Evolutionary conservation across 2,797 vertebrate species (phyloP), one percentile per base, ranked within the genome.

Genomic region (Lophotriccus pileatus): DNA sequence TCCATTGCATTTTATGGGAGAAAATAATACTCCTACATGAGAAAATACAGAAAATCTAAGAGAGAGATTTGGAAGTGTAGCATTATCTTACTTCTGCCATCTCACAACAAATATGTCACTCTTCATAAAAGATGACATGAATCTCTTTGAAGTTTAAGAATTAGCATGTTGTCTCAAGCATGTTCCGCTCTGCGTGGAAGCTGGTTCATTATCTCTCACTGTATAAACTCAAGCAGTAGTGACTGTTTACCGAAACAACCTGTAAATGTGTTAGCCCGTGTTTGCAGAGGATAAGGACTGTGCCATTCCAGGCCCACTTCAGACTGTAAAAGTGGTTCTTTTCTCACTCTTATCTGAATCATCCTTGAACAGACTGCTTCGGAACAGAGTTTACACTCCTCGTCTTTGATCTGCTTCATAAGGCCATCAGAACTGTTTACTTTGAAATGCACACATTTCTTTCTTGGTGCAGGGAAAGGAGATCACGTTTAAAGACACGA

Each of bases 371-470:
- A 96, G 76, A 69, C 75, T 90, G 67, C 85, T 84, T 94, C 95
- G 62, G 85, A 93, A 83, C 92, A 70, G 47, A 89, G 64, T 83
- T 91, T 93, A 90, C 89, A 32, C 84, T 90, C 75, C 43, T 81
- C 14, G 43, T 73, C 96, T 97, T 97, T 97, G 96, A 97, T 97
- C 96, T 94, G 5, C 82, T 93, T 94, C 84, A 91, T 96, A 94
- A 93, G 94, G 96, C 90, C 90, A 93, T 93, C 83, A 94, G 55
- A 81, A 95, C 50, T 76, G 55, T 81, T 95, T 79, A 76, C 96
- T 97, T 97, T 97, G 97, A 97, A 97, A 97, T 97, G 95, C 94
- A 90, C 47, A 68, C 58, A 28, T 56, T 84, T 90, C 30, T 89
- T 77, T 82, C 49, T 74, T 55, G 43, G 21, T 44, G 18, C 44